These are phyloP conservation scores for Matsumurasca onukii DNA, from an alignment of 1,140 invertebrate genomes.

Conservation along the genomic window DNA sequence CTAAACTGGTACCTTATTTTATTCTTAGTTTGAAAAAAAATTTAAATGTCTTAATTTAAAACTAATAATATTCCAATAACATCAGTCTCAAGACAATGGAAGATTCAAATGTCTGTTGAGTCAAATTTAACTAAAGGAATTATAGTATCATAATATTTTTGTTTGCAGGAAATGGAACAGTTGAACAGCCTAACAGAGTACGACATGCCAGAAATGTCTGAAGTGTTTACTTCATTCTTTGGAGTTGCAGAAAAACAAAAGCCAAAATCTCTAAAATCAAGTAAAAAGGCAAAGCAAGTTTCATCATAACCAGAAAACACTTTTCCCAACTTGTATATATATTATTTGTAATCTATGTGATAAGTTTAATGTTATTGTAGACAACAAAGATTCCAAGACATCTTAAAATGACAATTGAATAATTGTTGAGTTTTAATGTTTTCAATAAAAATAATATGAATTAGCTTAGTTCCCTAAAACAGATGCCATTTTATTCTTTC, in stretches of 20 bases:
- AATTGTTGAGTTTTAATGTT: slow-evolving; percentile 9
- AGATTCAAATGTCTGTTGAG: too few relatives aligned
- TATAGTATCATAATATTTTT: too few relatives aligned
- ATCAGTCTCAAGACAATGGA: too few relatives aligned
- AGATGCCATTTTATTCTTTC: too few relatives aligned
- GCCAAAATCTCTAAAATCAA: slow-evolving; percentile 61
- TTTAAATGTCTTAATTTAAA: too few relatives aligned
- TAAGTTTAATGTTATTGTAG: neutral
- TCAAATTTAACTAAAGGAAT: too few relatives aligned
- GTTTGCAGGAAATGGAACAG: slow-evolving; percentile 82
- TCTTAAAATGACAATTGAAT: slow-evolving; percentile 1
- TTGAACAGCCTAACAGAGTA: slow-evolving; percentile 80
- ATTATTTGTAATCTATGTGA: neutral
- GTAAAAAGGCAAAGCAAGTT: slow-evolving; percentile 62
- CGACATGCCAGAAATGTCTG: slow-evolving; percentile 88
- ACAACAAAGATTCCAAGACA: neutral
- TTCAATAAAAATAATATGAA: too few relatives aligned
- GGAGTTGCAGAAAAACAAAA: slow-evolving; percentile 63
- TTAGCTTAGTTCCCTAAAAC: too few relatives aligned
- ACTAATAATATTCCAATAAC: too few relatives aligned
- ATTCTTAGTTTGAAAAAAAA: too few relatives aligned
- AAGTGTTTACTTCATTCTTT: slow-evolving; percentile 81
- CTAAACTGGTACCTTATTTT: too few relatives aligned
- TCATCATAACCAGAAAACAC: slow-evolving; percentile 45
- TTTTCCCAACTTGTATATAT: slow-evolving; percentile 1